phyloP scores from a whole-genome alignment of 1,140 invertebrate species.

The Listronotus bonariensis region DNA sequence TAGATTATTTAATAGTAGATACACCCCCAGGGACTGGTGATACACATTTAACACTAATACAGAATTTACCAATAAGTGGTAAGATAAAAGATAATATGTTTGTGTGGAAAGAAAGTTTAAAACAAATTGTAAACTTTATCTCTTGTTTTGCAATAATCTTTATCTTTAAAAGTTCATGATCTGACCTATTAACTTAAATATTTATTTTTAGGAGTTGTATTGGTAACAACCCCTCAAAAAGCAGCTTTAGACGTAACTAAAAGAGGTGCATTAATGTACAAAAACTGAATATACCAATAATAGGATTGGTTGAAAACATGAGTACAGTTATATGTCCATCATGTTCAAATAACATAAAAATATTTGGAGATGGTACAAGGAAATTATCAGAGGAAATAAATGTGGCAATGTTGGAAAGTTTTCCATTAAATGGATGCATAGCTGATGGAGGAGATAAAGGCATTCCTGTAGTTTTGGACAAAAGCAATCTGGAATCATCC shows the following conservation, averaged over 20 bases:
- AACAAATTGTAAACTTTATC: too few relatives aligned
- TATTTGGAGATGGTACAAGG: slow-evolving; percentile 66
- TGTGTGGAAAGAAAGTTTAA: too few relatives aligned
- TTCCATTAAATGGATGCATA: slow-evolving; percentile 76
- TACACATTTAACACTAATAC: slow-evolving; percentile 83
- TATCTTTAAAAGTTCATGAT: slow-evolving; percentile 1
- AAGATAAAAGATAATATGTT: too few relatives aligned
- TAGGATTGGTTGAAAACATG: slow-evolving; percentile 89
- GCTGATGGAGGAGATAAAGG: slow-evolving; percentile 74
- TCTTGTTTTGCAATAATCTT: too few relatives aligned
- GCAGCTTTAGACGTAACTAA: slow-evolving; percentile 80
- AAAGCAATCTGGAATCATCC: slow-evolving; percentile 63
- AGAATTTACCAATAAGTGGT: slow-evolving; percentile 84
- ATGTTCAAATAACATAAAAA: slow-evolving; percentile 66
- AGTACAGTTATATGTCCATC: slow-evolving; percentile 71
- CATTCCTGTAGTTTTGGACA: slow-evolving; percentile 74
- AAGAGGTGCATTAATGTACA: slow-evolving; percentile 79
- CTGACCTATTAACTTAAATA: not conserved
- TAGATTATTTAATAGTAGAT: slow-evolving; percentile 84
- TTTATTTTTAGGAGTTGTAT: slow-evolving; percentile 65
- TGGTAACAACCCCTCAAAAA: slow-evolving; percentile 86
- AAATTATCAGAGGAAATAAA: slow-evolving; percentile 61
- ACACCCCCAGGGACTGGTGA: slow-evolving; percentile 93
- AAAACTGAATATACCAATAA: slow-evolving; percentile 78
- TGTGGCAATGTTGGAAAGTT: slow-evolving; percentile 67